Evolutionary conservation across 1,140 invertebrate species (phyloP), one percentile per base, ranked within the genome.

Genomic region (Musca vetustissima): DNA sequence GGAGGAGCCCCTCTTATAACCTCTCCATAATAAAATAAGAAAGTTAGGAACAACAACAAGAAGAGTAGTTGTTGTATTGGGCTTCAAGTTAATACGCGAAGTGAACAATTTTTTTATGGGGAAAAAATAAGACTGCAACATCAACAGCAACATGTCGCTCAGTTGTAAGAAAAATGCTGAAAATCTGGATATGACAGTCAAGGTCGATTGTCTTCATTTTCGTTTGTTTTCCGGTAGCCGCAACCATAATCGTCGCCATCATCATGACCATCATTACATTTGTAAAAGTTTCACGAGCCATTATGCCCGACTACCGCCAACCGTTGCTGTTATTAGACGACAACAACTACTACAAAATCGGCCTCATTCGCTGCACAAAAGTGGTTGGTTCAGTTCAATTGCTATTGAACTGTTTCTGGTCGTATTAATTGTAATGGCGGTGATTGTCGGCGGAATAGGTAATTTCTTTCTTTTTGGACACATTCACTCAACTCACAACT

Each of bases 371-470:
- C 7, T 11, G 22, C 57, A 61, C 21, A 28, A 61, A 61, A 36
- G 28, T 36, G n/a, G 28, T 61, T 36, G 17, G n/a, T 36, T 36
- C 17, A 61, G 57, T 19, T 19, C 57, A 61, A 36, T 43, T 61
- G 15, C 7, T 59, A 59, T 59, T 61, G 57, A 61, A 32, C 57
- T 61, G 19, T 61, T 61, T 36, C 28, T 61, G 32, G 11, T 61
- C 19, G 17, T 21, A 19, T 19, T 36, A 36, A 43, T 61, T 9
- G 11, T 43, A 8, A 11, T 43, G 57, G 21, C 36, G 28, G 22
- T 32, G 28, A 61, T 32, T 61, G 57, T 36, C n/a, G 22, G 32
- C 28, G 57, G 57, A 61, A 61, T 61, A 19, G 57, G 57, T 61
- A 61, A 61, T 61, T 61, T 61, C 57, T 61, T 49, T 52, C 17